Evolutionary conservation across 2,888 invertebrate species (phyloP).

Genomic region (Torymus aiolomorphi): DNA sequence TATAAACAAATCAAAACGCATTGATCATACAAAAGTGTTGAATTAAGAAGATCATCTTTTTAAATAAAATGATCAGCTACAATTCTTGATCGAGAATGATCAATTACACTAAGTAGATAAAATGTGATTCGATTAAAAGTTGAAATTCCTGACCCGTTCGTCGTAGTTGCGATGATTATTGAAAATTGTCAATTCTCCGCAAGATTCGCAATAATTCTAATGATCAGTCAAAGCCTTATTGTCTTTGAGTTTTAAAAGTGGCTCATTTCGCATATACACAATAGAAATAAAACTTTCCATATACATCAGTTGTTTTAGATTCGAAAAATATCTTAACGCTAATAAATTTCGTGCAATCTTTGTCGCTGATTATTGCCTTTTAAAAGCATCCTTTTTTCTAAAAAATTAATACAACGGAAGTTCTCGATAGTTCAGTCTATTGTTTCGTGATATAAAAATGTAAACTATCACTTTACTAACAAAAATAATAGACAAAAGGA

Average conservation of each 20-base stretch:
- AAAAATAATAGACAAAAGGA: not conserved
- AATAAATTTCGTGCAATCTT: slow-evolving; percentile 2
- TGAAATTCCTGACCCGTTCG: not conserved
- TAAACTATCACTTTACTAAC: not conserved
- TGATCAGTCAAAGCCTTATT: slow-evolving; percentile 68
- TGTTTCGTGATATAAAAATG: slow-evolving; percentile 26
- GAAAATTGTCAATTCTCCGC: slow-evolving; percentile 17
- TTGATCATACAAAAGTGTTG: not conserved
- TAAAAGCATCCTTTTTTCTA: slow-evolving; percentile 28
- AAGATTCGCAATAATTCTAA: slow-evolving; percentile 47
- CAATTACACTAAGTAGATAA: slow-evolving; percentile 4
- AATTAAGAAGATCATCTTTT: not conserved
- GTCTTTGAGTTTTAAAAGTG: slow-evolving; percentile 63
- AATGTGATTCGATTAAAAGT: slow-evolving; percentile 46
- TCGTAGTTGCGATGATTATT: slow-evolving; percentile 14
- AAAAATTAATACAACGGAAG: slow-evolving; percentile 45
- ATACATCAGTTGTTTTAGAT: slow-evolving; percentile 25
- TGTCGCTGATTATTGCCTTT: slow-evolving; percentile 29
- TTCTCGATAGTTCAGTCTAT: slow-evolving; percentile 46
- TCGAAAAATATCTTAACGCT: slow-evolving; percentile 12
- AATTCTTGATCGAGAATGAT: too few relatives aligned
- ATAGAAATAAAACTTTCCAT: slow-evolving; percentile 42
- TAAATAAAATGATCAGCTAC: not conserved
- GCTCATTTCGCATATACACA: slow-evolving; percentile 48
- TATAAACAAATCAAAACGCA: not conserved